A percentile compares a stretch with the other conserved stretches of the same genome.
These are phyloP conservation scores for Naso thynnoides DNA, from an alignment of 2,797 vertebrate genomes.

Conservation along the genomic window DNA sequence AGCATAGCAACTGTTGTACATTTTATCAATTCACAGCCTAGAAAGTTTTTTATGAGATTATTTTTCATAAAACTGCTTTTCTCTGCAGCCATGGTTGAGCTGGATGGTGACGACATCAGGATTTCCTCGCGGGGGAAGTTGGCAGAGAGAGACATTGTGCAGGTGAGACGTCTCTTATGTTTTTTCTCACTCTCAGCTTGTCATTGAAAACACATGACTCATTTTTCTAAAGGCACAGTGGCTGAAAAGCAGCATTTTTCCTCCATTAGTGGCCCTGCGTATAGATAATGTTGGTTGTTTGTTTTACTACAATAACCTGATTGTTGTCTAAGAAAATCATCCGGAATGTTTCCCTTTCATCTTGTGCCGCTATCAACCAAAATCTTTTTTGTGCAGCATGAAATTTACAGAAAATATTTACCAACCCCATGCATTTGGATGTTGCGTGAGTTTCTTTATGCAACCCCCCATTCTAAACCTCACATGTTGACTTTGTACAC, in stretches of 20 bases:
- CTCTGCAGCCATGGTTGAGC: slow-evolving; percentile 93
- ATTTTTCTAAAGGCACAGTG: slow-evolving; percentile 8
- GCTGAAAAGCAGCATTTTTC: neutral
- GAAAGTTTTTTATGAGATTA: slow-evolving; percentile 10
- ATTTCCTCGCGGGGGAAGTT: slow-evolving; percentile 94
- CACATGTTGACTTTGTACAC: neutral
- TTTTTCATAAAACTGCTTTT: slow-evolving; percentile 19
- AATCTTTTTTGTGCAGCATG: neutral
- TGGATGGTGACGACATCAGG: slow-evolving; percentile 94
- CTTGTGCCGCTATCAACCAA: neutral
- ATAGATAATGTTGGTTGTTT: too few species aligned
- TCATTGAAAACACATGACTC: neutral
- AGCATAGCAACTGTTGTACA: neutral
- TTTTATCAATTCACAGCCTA: neutral
- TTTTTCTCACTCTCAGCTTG: slow-evolving; percentile 5
- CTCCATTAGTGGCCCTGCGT: neutral
- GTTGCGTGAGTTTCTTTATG: neutral
- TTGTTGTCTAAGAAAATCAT: slow-evolving; percentile 8
- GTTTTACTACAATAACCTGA: too few species aligned
- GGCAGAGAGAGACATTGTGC: slow-evolving; percentile 95
- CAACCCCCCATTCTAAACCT: neutral
- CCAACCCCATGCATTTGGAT: neutral
- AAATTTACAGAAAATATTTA: slow-evolving; percentile 13
- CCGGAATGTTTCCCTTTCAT: neutral
- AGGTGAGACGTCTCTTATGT: slow-evolving; percentile 82